A percentile compares a stretch with the other conserved stretches of the same genome.
Evolutionary conservation across 2,113 vertebrate species (phyloP).

Genomic region (Cyanocitta stelleri): DNA sequence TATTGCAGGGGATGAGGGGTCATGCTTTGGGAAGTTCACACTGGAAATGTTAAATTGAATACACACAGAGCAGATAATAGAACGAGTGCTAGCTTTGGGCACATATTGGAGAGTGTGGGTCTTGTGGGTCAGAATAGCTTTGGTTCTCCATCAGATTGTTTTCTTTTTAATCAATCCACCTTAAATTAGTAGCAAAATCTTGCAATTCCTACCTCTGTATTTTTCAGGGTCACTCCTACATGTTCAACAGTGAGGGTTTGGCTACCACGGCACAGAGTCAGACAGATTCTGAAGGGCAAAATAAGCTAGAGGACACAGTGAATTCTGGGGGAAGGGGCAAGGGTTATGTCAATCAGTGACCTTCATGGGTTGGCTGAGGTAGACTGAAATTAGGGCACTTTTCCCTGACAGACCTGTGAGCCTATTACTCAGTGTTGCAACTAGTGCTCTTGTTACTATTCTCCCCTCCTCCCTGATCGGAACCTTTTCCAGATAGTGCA

Average conservation of each 20-base stretch:
- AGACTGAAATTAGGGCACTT: neutral
- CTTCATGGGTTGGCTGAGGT: neutral
- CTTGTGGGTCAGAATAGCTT: neutral
- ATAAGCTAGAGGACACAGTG: neutral
- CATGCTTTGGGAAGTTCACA: neutral
- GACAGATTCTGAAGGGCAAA: neutral
- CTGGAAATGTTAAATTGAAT: slow-evolving; percentile 21
- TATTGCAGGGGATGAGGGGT: neutral
- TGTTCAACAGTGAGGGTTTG: neutral
- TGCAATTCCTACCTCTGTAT: neutral
- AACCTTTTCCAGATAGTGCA: neutral
- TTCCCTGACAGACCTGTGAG: neutral
- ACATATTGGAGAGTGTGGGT: neutral
- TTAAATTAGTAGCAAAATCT: neutral
- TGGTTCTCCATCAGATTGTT: slow-evolving; percentile 27
- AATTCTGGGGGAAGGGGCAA: neutral
- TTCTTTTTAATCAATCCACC: slow-evolving; percentile 4
- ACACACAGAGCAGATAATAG: neutral
- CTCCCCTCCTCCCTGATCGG: neutral
- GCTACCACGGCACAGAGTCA: neutral
- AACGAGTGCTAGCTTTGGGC: neutral
- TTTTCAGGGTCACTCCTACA: neutral
- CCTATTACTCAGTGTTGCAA: neutral
- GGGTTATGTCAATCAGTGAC: neutral
- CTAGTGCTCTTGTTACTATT: neutral